These are phyloP conservation scores for Ctenoplectra terminalis DNA, from an alignment of 1,140 invertebrate genomes.

Conservation along the genomic window DNA sequence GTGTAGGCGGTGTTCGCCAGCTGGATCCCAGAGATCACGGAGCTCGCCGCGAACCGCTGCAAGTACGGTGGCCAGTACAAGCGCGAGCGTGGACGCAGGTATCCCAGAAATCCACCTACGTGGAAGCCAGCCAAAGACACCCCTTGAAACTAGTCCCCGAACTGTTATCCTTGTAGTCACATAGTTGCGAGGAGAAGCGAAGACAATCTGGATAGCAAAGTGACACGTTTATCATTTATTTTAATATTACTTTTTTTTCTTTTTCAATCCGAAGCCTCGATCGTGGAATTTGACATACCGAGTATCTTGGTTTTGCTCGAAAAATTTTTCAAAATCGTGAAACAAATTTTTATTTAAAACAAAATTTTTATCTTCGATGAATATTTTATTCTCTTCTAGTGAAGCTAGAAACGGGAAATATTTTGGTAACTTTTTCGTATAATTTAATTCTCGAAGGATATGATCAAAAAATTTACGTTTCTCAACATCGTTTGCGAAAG, in stretches of 20 bases:
- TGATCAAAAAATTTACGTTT: neutral
- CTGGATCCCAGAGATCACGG: constrained; percentile 99
- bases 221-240: constrained; percentile 46
- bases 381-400: no score
- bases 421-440: neutral
- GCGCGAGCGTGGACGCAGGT: constrained; percentile 99
- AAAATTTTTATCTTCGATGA: no score
- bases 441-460: no score
- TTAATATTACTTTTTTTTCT: neutral
- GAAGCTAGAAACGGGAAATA: no score
- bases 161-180: constrained; percentile 70
- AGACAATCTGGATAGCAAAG: constrained; percentile 76
- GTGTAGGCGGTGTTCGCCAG: constrained; percentile 98
- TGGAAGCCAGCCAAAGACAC: constrained; percentile 72
- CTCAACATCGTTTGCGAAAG: neutral
- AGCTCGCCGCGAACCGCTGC: constrained; percentile 97
- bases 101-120: constrained; percentile 83
- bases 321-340: no score
- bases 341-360: no score
- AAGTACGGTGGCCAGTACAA: constrained; percentile 99
- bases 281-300: constrained; percentile 26
- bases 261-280: neutral
- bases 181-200: constrained; percentile 74
- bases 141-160: constrained; percentile 58
- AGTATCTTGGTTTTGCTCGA: no score